A percentile compares a stretch with the other conserved stretches of the same genome.
These are phyloP conservation scores for Zeugodacus cucurbitae DNA, from an alignment of 1,140 invertebrate species.

Conservation along the genomic window DNA sequence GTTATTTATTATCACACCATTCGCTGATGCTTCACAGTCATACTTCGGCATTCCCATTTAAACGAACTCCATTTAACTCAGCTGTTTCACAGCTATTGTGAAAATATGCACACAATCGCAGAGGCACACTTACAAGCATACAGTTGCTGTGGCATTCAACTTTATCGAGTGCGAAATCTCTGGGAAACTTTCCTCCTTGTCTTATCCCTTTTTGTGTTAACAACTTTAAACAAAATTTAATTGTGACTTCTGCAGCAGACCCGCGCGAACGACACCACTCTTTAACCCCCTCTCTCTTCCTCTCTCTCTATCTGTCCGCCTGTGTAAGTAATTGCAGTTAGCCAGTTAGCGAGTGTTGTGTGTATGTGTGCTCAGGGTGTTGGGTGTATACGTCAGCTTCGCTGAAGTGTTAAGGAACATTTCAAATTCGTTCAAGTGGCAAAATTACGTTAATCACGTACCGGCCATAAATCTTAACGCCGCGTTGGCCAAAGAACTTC, in stretches of 20 bases:
- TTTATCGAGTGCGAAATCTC: constrained; percentile 35
- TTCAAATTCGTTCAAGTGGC: constrained; percentile 36
- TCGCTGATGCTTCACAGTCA: neutral
- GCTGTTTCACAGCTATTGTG: neutral
- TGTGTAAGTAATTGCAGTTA: neutral
- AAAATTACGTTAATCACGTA: constrained; percentile 37
- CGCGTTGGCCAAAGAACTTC: neutral
- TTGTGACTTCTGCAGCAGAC: constrained; percentile 22
- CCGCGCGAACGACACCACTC: neutral
- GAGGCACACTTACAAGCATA: neutral
- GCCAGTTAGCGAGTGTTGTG: neutral
- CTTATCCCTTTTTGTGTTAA: constrained; percentile 6
- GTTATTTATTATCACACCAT: constrained; percentile 9
- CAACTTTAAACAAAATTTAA: constrained; percentile 38
- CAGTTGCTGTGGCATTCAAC: neutral
- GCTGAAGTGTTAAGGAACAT: constrained; percentile 12
- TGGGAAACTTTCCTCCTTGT: constrained; percentile 7
- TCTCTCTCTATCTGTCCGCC: neutral
- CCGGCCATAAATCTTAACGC: constrained; percentile 35
- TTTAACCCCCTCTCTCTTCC: too few relatives aligned
- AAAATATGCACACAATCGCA: neutral
- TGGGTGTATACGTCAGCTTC: neutral
- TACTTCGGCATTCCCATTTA: neutral
- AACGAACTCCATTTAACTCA: neutral
- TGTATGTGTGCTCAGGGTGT: neutral